Conservation (phyloP, 2,888 invertebrate genomes). For the Hermaeophaga mercurialis region DNA sequence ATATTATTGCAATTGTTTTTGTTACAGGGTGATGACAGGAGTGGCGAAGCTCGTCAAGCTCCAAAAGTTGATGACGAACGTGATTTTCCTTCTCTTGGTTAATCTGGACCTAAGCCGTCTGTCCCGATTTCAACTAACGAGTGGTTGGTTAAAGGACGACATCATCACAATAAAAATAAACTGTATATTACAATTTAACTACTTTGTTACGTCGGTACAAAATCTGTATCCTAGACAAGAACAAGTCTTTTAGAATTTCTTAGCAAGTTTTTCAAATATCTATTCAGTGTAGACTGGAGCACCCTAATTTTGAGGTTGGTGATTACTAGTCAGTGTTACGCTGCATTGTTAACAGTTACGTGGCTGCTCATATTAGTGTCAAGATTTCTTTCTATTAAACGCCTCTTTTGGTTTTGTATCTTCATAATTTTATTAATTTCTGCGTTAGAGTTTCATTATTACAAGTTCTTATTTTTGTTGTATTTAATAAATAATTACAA, state of each 20-base stretch:
- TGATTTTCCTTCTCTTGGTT: slow-evolving; percentile 93
- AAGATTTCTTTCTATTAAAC: slow-evolving; percentile 28
- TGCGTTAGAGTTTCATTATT: too few species aligned
- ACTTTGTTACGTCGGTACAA: slow-evolving; percentile 53
- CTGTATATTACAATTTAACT: slow-evolving; percentile 48
- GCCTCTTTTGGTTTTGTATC: slow-evolving; percentile 9
- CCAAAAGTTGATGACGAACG: slow-evolving; percentile 95
- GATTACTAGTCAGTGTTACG: slow-evolving; percentile 56
- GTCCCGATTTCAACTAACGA: slow-evolving; percentile 18
- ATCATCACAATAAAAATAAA: slow-evolving; percentile 38
- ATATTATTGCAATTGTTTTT: too few species aligned
- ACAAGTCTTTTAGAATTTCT: slow-evolving; percentile 40
- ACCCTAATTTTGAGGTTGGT: slow-evolving; percentile 44
- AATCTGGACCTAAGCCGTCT: slow-evolving; percentile 49
- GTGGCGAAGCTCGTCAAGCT: slow-evolving; percentile 56
- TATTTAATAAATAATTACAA: too few species aligned
- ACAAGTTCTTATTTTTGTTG: background rate
- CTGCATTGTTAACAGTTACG: slow-evolving; percentile 48
- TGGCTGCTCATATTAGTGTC: slow-evolving; percentile 44
- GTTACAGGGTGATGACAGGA: slow-evolving; percentile 47
- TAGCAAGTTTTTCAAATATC: slow-evolving; percentile 41
- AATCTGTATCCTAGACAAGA: slow-evolving; percentile 49
- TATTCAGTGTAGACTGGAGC: slow-evolving; percentile 52
- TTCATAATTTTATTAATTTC: too few species aligned
- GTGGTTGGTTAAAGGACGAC: slow-evolving; percentile 33